phyloP scores from a whole-genome alignment of 2,113 vertebrate species.

The Pelvicachromis taeniatus region DNA sequence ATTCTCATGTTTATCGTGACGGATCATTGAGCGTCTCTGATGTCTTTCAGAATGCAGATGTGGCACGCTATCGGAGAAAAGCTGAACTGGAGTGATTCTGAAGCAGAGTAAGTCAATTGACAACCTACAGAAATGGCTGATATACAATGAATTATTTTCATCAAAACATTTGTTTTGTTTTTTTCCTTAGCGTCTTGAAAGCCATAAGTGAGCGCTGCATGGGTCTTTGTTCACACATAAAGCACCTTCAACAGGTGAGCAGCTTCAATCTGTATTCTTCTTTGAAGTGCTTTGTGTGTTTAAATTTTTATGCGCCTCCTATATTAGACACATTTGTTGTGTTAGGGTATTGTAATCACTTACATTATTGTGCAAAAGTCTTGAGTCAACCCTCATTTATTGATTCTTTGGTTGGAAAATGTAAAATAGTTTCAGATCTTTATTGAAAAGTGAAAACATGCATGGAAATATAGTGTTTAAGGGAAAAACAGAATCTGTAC shows the following conservation, averaged over 20 bases:
- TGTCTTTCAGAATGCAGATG: conserved; percentile 73
- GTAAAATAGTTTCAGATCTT: background rate
- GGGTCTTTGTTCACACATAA: conserved; percentile 57
- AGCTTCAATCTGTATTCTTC: background rate
- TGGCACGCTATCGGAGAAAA: conserved; percentile 69
- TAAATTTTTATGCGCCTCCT: background rate
- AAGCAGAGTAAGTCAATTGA: conserved; percentile 56
- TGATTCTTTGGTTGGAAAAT: background rate
- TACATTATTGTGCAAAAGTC: background rate
- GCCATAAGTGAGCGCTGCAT: conserved; percentile 50
- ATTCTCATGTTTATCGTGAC: background rate
- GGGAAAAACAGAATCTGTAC: background rate
- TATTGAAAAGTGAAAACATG: background rate
- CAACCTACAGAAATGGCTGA: background rate
- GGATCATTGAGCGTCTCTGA: background rate
- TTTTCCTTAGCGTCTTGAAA: conserved; percentile 54
- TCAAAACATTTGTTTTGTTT: background rate
- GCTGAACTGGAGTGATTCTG: conserved; percentile 53
- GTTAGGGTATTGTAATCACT: background rate
- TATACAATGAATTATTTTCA: background rate
- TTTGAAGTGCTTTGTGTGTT: background rate
- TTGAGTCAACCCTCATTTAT: background rate
- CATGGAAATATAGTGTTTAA: background rate
- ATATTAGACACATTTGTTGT: background rate
- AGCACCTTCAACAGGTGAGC: conserved; percentile 60